Base-by-base conservation (phyloP, 2,113 vertebrate genomes). In the Murina feae region DNA sequence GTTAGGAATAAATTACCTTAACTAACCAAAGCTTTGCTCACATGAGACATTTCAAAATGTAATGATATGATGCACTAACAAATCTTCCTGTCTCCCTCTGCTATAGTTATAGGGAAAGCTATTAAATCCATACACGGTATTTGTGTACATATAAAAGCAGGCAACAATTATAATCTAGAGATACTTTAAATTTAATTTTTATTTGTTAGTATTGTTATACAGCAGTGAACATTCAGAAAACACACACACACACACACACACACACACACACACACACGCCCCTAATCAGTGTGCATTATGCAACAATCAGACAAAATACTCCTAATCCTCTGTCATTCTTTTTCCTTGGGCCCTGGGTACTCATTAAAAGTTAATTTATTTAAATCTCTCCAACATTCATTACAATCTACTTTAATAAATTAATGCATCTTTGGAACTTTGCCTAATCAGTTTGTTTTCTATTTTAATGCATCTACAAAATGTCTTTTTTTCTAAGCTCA, bases 351-450 rank as follows among this genome's bases (percentile, higher is more conserved):
- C 96, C 94, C 94, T 85, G 80, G 94, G 91, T 97, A 97, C 95
- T 97, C 95, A 97, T 97, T 97, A 97, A 97, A 97, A 94, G 95
- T 97, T 97, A 97, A 97, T 97, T 96, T 97, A 97, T 97, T 97
- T 97, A 96, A 97, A 97, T 97, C 94, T 96, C 91, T 96, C 94
- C 89, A 97, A 97, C 94, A 97, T 94, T 96, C 89, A 94, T 96
- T 96, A 96, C 94, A 97, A 96, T 96, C 83, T 96, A 96, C 91
- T 97, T 97, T 97, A 97, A 96, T 96, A 97, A 97, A 97, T 91
- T 97, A 97, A 97, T 96, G 96, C 96, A 97, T 97, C 89, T 97
- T 97, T 97, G 96, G 95, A 97, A 97, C 60, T 97, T 95, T 94
- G 95, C 96, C 96, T 97, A 97, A 97, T 97, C 95, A 94, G 94